Conservation (phyloP, 2,113 vertebrate genomes). For the Pampusana beccarii region DNA sequence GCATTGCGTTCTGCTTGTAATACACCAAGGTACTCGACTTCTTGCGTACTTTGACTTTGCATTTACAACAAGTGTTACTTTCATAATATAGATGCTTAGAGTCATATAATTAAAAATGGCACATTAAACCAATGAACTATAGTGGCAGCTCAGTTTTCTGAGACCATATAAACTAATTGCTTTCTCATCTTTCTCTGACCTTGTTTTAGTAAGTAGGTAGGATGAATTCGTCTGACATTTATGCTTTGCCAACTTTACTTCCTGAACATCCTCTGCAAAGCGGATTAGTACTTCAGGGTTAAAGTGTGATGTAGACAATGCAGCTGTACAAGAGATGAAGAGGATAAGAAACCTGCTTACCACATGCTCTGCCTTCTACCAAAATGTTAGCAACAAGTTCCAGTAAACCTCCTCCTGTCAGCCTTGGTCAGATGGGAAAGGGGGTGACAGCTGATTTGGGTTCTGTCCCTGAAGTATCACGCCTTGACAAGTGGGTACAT, state of each 20-base stretch:
- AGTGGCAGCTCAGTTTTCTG: not conserved
- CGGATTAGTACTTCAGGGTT: conserved; percentile 57
- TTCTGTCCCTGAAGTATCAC: not conserved
- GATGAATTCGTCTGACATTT: conserved; percentile 56
- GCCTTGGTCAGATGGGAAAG: not conserved
- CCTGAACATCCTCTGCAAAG: conserved; percentile 16
- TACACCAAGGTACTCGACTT: not conserved
- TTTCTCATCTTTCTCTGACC: conserved; percentile 44
- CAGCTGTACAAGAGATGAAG: not conserved
- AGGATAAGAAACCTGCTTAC: not conserved
- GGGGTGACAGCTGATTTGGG: not conserved
- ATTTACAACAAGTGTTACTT: not conserved
- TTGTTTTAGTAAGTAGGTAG: conserved; percentile 35
- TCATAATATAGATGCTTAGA: not conserved
- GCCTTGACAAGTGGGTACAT: not conserved
- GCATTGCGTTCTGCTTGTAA: not conserved
- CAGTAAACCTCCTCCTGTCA: not conserved
- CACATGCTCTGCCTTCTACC: not conserved
- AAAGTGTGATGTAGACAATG: not conserved
- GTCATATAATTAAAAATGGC: not conserved
- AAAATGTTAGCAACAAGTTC: not conserved
- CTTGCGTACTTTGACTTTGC: not conserved
- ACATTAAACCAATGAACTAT: conserved; percentile 6
- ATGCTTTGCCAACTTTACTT: not conserved
- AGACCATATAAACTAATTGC: conserved; percentile 7